Evolutionary conservation across 64 coral and sea anemone species (phyloP).

Genomic region (Montipora sp.): DNA sequence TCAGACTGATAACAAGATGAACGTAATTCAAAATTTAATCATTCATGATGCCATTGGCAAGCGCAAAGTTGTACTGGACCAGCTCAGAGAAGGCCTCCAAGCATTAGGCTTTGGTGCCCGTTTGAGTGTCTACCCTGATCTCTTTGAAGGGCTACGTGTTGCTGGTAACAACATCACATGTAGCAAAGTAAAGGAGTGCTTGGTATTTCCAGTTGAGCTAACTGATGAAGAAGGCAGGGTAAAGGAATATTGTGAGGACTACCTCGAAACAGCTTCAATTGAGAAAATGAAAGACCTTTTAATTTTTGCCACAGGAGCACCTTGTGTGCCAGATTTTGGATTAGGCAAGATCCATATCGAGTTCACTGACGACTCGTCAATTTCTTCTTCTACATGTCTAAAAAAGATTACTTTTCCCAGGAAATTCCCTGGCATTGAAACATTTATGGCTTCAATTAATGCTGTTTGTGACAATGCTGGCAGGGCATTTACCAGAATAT

Average conservation of each 20-base stretch:
- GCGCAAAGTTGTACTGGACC: constrained; percentile 2
- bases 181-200: constrained; percentile 4
- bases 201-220: constrained; percentile 15
- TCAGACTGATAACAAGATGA: background rate
- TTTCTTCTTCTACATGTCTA: constrained; percentile 65
- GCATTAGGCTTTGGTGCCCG: background rate
- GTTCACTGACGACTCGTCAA: constrained; percentile 50
- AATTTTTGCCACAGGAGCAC: constrained; percentile 68
- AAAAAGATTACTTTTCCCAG: constrained; percentile 57
- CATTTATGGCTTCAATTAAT: constrained; percentile 43
- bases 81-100: background rate
- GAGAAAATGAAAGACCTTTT: constrained; percentile 30
- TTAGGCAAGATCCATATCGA: constrained; percentile 43
- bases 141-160: background rate
- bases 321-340: constrained; percentile 64
- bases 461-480: constrained; percentile 48
- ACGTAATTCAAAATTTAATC: background rate
- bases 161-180: constrained; percentile 13
- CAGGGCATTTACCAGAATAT: constrained; percentile 58
- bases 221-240: constrained; percentile 4
- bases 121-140: background rate
- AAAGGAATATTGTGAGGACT: background rate
- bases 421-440: constrained; percentile 48
- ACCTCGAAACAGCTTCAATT: background rate
- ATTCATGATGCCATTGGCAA: constrained; percentile 15